These are phyloP conservation scores for Magallana ariakensis DNA, from an alignment of 1,140 invertebrate species.

Conservation along the genomic window DNA sequence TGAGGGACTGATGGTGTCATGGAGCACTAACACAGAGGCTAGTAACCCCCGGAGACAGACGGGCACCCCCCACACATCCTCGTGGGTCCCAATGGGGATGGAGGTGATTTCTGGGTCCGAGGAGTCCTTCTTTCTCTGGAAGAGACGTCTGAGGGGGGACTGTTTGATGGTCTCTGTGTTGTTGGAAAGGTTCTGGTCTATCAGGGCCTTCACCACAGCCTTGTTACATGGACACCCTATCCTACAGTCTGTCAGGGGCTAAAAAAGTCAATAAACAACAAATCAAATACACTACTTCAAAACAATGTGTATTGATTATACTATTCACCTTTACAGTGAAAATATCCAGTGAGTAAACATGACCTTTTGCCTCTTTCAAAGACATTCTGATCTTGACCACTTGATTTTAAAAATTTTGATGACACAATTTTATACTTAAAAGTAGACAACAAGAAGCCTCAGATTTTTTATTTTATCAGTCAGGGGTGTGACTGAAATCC, in stretches of 20 bases:
- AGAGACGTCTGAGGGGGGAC: slow-evolving; percentile 64
- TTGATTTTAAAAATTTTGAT: too few species aligned
- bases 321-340: too few species aligned
- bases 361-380: too few species aligned
- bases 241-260: slow-evolving; percentile 81
- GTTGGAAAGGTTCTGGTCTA: slow-evolving; percentile 47
- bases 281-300: background rate
- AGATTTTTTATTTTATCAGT: too few species aligned
- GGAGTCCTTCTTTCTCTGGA: slow-evolving; percentile 58
- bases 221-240: slow-evolving; percentile 78
- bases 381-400: too few species aligned
- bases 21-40: slow-evolving; percentile 81
- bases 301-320: too few species aligned
- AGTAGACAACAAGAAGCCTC: too few species aligned
- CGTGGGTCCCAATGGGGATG: slow-evolving; percentile 82
- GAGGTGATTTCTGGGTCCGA: slow-evolving; percentile 81
- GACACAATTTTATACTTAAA: too few species aligned
- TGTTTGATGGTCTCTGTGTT: slow-evolving; percentile 55
- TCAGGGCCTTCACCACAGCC: slow-evolving; percentile 46
- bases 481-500: too few species aligned
- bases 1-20: slow-evolving; percentile 77
- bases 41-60: slow-evolving; percentile 81
- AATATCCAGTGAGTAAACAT: too few species aligned
- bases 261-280: slow-evolving; percentile 47
- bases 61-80: slow-evolving; percentile 81